These are phyloP conservation scores for Emydoidea blandingii DNA, from an alignment of 2,797 vertebrate species.

Conservation along the genomic window DNA sequence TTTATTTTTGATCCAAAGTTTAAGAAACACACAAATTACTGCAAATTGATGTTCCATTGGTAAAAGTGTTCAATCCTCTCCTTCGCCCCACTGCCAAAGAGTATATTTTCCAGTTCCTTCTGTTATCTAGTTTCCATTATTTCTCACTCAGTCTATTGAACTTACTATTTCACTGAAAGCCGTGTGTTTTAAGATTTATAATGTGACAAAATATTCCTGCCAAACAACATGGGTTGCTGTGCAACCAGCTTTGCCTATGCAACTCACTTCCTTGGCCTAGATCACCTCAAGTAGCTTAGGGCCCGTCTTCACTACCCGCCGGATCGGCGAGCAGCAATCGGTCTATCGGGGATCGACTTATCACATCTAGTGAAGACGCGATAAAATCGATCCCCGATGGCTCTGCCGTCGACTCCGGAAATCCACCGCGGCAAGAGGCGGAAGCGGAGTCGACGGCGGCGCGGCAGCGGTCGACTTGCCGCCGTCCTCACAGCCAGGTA, in stretches of 20 bases:
- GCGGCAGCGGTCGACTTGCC: too few species aligned
- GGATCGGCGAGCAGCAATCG: too few species aligned
- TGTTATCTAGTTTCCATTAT: not conserved
- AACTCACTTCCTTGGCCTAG: not conserved
- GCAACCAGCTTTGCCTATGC: not conserved
- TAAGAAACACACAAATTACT: not conserved
- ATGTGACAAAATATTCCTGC: not conserved
- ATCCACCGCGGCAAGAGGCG: too few species aligned
- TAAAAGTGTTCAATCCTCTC: not conserved
- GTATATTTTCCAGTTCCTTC: not conserved
- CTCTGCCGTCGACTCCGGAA: too few species aligned
- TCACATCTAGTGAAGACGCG: too few species aligned
- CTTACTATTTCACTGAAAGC: not conserved
- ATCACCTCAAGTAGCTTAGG: not conserved
- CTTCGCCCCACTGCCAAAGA: not conserved
- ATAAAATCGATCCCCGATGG: too few species aligned
- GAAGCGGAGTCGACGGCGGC: too few species aligned
- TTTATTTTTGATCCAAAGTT: not conserved
- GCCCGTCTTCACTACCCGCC: too few species aligned
- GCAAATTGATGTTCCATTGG: not conserved
- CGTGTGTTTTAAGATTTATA: not conserved
- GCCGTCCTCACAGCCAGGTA: too few species aligned
- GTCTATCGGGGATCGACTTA: too few species aligned
- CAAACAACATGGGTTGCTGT: not conserved
- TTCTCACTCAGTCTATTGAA: not conserved